Evolutionary conservation across 2,888 invertebrate genomes (phyloP).

Genomic region (Caenorhabditis angaria): DNA sequence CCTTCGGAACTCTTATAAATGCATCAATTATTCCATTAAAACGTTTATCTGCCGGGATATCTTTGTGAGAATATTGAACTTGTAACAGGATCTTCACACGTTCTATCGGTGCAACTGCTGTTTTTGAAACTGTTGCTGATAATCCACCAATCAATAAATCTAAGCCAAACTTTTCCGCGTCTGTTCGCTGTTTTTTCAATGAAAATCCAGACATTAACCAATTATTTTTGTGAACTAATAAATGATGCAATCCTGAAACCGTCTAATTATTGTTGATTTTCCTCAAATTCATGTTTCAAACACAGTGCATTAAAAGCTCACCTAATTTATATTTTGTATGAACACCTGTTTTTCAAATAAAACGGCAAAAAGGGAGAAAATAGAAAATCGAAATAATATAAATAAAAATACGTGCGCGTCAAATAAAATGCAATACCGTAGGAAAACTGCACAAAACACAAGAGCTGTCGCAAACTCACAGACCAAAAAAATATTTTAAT

Average conservation of each 20-base stretch:
- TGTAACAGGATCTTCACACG: conserved; percentile 58
- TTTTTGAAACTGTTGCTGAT: conserved; percentile 58
- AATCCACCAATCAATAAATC: conserved; percentile 55
- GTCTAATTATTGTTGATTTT: too few species aligned
- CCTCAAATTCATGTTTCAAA: too few species aligned
- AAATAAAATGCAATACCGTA: conserved; percentile 17
- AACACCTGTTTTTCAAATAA: neutral
- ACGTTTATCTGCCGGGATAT: conserved; percentile 49
- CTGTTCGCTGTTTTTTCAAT: conserved; percentile 5
- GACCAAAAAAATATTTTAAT: conserved; percentile 1
- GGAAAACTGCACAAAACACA: neutral
- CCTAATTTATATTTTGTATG: conserved; percentile 4
- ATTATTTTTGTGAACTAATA: neutral
- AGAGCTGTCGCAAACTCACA: conserved; percentile 16
- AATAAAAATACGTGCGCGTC: conserved; percentile 14
- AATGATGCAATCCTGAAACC: conserved; percentile 28
- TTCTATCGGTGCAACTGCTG: conserved; percentile 59
- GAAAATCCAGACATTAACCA: neutral
- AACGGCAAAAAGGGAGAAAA: neutral
- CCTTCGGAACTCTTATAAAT: conserved; percentile 54
- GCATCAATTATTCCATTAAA: conserved; percentile 58
- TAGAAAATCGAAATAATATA: neutral
- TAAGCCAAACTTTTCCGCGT: conserved; percentile 48
- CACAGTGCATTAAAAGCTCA: too few species aligned
- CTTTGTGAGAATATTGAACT: conserved; percentile 61